These are phyloP conservation scores for Pseudomyrmex sp. DNA, from an alignment of 1,140 invertebrate genomes.

Conservation along the genomic window DNA sequence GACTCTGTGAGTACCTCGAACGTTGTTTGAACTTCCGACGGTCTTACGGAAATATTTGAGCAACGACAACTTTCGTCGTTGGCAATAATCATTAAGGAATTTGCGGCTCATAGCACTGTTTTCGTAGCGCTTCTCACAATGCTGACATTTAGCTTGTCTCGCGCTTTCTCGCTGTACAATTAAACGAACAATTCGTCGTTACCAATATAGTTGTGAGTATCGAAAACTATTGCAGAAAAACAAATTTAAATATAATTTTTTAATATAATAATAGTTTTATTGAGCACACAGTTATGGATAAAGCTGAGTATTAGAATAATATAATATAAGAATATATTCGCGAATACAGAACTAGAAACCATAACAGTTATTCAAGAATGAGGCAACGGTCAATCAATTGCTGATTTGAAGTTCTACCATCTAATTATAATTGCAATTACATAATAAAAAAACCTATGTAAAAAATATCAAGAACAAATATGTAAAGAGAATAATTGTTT, in stretches of 20 bases:
- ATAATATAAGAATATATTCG: neutral
- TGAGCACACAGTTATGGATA: no score
- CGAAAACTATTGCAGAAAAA: neutral
- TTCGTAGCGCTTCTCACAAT: neutral
- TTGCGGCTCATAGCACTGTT: slow-evolving; percentile 18
- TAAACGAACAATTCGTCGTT: neutral
- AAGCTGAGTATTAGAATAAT: no score
- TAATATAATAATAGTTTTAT: no score
- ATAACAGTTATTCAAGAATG: no score
- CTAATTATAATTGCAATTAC: no score
- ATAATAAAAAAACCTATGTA: no score
- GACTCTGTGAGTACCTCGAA: neutral
- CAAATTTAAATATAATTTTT: neutral
- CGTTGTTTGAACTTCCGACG: slow-evolving; percentile 41
- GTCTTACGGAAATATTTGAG: slow-evolving; percentile 49
- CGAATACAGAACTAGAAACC: no score
- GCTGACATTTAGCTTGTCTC: neutral
- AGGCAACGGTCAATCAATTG: no score
- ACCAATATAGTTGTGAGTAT: neutral
- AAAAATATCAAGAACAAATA: no score
- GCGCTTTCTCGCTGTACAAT: neutral
- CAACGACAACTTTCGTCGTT: slow-evolving; percentile 51
- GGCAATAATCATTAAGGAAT: slow-evolving; percentile 51
- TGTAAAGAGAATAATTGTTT: neutral
- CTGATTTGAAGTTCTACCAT: no score